These are phyloP conservation scores for Catostylus mosaicus DNA, from an alignment of 30 jellyfish, hydroid and myxozoan species.

Conservation along the genomic window DNA sequence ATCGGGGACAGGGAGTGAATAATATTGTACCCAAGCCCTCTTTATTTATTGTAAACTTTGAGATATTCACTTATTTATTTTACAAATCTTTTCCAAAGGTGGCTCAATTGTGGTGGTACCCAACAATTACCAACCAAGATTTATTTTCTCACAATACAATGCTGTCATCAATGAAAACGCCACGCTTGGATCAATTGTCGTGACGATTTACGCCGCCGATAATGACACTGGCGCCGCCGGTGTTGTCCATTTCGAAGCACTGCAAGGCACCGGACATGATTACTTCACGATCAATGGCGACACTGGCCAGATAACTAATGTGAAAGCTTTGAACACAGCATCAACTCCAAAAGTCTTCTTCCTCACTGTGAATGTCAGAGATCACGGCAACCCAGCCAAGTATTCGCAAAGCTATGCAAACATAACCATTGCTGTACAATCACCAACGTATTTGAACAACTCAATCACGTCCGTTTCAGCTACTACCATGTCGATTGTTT, in stretches of 20 bases:
- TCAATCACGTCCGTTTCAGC: conserved; percentile 57
- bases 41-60: no score
- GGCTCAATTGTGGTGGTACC: conserved; percentile 7
- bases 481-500: conserved; percentile 56
- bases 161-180: conserved; percentile 65
- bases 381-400: conserved; percentile 67
- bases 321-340: conserved; percentile 28
- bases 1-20: no score
- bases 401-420: conserved; percentile 35
- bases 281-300: conserved; percentile 51
- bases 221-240: conserved; percentile 81
- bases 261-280: conserved; percentile 62
- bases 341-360: conserved; percentile 48
- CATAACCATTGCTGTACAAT: conserved; percentile 43
- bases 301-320: conserved; percentile 62
- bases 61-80: no score
- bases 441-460: conserved; percentile 30
- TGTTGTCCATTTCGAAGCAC: conserved; percentile 38
- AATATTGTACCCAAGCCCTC: no score
- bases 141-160: conserved; percentile 22
- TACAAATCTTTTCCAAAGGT: background rate
- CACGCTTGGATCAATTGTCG: conserved; percentile 46
- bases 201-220: conserved; percentile 50
- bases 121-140: conserved; percentile 55
- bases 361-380: conserved; percentile 45